phyloP scores from a whole-genome alignment of 2,797 vertebrate genomes.

The Crossoptilon crossoptilon region DNA sequence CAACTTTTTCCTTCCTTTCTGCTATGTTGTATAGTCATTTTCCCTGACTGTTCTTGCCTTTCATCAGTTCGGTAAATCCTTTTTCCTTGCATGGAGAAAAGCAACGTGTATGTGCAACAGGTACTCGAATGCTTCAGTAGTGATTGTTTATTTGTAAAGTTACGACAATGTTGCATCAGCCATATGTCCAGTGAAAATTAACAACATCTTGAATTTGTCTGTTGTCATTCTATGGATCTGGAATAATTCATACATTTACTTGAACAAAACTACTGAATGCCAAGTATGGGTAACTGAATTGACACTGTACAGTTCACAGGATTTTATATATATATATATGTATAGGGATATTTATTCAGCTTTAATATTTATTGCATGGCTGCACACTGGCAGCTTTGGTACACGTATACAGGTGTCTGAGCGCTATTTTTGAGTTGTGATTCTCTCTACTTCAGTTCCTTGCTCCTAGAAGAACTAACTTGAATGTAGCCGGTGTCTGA shows the following conservation, averaged over 20 bases:
- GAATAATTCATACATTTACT: neutral
- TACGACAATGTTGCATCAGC: neutral
- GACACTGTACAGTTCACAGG: neutral
- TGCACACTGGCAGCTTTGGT: neutral
- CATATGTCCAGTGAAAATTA: neutral
- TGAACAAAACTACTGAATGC: neutral
- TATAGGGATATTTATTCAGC: neutral
- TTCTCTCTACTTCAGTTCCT: neutral
- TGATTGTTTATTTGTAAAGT: neutral
- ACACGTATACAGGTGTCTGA: fast-evolving
- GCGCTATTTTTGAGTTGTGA: neutral
- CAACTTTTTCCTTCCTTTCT: neutral
- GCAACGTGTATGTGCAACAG: neutral
- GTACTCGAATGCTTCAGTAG: neutral
- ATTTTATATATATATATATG: neutral
- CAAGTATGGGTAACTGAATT: neutral
- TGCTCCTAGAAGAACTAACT: neutral
- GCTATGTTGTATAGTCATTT: neutral
- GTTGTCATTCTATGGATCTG: neutral
- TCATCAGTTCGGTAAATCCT: neutral
- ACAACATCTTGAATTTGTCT: neutral
- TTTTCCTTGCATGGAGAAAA: neutral
- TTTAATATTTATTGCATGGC: neutral
- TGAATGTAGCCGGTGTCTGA: neutral
- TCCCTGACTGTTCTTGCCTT: neutral